Evolutionary conservation across 2,797 vertebrate genomes (phyloP), one percentile per base, ranked within the genome.

Genomic region (Gymnoscopelus braueri): DNA sequence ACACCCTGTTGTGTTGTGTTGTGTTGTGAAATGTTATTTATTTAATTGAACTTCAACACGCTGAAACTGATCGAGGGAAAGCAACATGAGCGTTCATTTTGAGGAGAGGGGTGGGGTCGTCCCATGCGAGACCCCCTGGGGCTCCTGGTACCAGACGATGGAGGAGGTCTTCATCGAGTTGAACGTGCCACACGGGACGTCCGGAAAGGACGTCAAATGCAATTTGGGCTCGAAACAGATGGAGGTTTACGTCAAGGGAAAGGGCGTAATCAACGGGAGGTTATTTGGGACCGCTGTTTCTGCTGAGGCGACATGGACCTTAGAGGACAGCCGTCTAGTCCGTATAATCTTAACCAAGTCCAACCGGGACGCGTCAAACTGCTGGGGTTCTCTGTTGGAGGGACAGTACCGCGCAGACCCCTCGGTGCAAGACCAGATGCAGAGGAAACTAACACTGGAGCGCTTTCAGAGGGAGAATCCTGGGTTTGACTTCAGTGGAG

Each of bases 401-500:
- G 96, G 95, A 13, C 94, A 98, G 61, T 99, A 96, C 68, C 88
- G 93, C 68, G 97, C 98, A 0, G 97, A 98, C 39, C 94, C 97
- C 3, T 97, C 95, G 96, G 94, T 98, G 0, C 96, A 98, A 90
- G 97, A 99, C 84, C 96, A 99, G 89, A 99, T 99, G 98, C 98
- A 99, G 87, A 96, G 94, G 75, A 99, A 99, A 65, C 96, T 99
- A 15, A 99, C 97, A 0, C 84, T 99, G 75, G 97, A 99, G 90
- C 90, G 97, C 83, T 99, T 99, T 82, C 98, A 99, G 72, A 95
- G 94, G 83, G 98, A 99, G 97, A 98, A 98, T 81, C 97, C 98
- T 87, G 98, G 97, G 77, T 99, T 99, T 93, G 97, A 99, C 92
- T 99, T 99, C 92, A 99, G 98, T 0, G 96, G 97, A 4, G 98